These are phyloP conservation scores for Ctena decussata DNA, from an alignment of 2,888 invertebrate species.

Conservation along the genomic window DNA sequence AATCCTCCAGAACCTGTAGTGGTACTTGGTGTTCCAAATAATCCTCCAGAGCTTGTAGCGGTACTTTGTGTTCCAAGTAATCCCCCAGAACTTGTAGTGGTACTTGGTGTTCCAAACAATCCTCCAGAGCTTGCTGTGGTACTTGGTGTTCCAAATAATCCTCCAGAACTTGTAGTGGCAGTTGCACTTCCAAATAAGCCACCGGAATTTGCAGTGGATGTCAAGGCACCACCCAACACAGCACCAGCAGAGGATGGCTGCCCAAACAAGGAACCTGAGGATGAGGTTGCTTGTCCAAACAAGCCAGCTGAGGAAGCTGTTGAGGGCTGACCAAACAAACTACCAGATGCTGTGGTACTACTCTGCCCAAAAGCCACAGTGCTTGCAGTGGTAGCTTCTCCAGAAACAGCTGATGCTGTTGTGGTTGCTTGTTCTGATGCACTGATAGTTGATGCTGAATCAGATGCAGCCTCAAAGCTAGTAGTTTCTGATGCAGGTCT, in stretches of 20 bases:
- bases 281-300: conserved; percentile 45
- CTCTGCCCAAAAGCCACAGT: background rate
- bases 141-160: conserved; percentile 42
- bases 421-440: background rate
- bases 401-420: background rate
- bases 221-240: background rate
- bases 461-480: background rate
- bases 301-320: conserved; percentile 24
- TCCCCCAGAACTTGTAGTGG: conserved; percentile 16
- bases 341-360: background rate
- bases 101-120: conserved; percentile 29
- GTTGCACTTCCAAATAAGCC: conserved; percentile 27
- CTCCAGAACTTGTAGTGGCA: conserved; percentile 14
- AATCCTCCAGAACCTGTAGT: conserved; percentile 1
- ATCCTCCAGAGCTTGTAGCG: conserved; percentile 20
- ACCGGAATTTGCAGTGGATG: conserved; percentile 9
- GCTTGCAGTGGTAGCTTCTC: background rate
- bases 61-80: conserved; percentile 8
- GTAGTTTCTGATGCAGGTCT: background rate
- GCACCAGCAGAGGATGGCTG: conserved; percentile 17
- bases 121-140: conserved; percentile 26
- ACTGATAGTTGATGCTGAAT: background rate
- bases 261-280: conserved; percentile 29
- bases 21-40: conserved; percentile 41
- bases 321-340: conserved; percentile 21